Percentiles rank a stretch among this genome's conserved stretches.
phyloP scores from a whole-genome alignment of 2,888 invertebrate genomes.

The Sthenelais limicola region DNA sequence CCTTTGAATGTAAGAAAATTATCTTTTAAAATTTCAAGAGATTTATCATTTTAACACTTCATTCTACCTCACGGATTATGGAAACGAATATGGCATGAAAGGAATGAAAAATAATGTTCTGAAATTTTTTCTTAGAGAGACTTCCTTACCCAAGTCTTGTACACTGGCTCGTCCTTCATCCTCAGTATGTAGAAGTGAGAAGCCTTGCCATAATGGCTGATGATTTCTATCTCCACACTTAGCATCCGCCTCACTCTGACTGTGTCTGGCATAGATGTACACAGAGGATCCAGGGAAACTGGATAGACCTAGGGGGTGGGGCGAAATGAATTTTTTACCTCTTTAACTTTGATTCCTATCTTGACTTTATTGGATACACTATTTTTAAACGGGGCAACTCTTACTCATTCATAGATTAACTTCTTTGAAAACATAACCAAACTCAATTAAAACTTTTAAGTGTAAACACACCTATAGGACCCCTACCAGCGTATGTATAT shows the following conservation, averaged over 20 bases:
- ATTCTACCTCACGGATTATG: too few species aligned
- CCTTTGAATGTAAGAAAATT: too few species aligned
- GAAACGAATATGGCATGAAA: too few species aligned
- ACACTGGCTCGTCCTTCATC: constrained; percentile 96
- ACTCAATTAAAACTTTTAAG: too few species aligned
- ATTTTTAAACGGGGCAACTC: background rate
- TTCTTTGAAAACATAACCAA: too few species aligned
- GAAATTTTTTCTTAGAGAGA: background rate
- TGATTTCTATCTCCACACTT: constrained; percentile 88
- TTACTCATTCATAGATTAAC: background rate
- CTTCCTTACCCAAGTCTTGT: constrained; percentile 85
- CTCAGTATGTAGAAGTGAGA: constrained; percentile 93
- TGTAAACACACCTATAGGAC: too few species aligned
- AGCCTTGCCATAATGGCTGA: constrained; percentile 92
- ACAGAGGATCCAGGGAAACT: constrained; percentile 50
- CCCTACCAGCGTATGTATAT: too few species aligned
- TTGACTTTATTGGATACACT: too few species aligned
- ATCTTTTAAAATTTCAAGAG: too few species aligned
- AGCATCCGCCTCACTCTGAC: constrained; percentile 86
- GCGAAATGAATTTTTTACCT: too few species aligned
- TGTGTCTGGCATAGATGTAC: constrained; percentile 88
- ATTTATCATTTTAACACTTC: too few species aligned
- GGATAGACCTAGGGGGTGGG: constrained; percentile 1
- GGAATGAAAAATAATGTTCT: background rate
- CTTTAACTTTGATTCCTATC: too few species aligned